Base-by-base conservation (phyloP, 2,113 vertebrate genomes). In the Chloropsis hardwickii region DNA sequence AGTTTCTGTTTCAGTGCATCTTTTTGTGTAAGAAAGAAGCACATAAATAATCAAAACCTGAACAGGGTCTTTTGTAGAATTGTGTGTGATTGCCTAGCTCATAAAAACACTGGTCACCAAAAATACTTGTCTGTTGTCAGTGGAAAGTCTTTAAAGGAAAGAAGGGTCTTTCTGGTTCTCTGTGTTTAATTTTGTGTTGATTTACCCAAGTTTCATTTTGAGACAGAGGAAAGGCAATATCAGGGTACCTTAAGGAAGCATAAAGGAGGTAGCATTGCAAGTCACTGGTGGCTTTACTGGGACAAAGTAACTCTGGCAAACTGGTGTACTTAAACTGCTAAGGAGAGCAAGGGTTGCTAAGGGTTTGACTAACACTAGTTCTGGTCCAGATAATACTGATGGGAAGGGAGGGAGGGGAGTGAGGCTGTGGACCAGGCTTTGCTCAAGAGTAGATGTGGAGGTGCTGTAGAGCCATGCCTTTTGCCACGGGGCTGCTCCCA, bases 391-490 rank as follows among this genome's bases (percentile, higher is more conserved):
- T 66, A 25, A 56, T 28, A 25, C 15, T 20, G 40, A 8, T 3
- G 22, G 39, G 57, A n/a, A 56, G 53, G 45, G 20, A 62, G 61
- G 44, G 50, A 50, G 25, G 61, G 44, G 45, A 50, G 28, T 15
- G 28, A 25, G 16, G 25, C 42, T 72, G 0, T 9, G 39, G 82
- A 39, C 3, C 29, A 44, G 48, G 31, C 40, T 79, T 57, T 69
- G 70, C 50, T 70, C 2, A 29, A 39, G 51, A 5, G 44, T 13
- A 35, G 10, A 1, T 57, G 22, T 42, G 67, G 62, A 50, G 66
- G 37, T 1, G 2, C 42, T 33, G 1, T n/a, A 33, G 17, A 51
- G 58, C 20, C 5, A 0, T 15, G 42, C 6, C 17, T 65, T 44
- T 88, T 71, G 44, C 67, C 42, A 54, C 2, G 22, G 40, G 35